Evolutionary conservation across 2,113 vertebrate genomes (phyloP).

Genomic region (Lepisosteus oculatus): DNA sequence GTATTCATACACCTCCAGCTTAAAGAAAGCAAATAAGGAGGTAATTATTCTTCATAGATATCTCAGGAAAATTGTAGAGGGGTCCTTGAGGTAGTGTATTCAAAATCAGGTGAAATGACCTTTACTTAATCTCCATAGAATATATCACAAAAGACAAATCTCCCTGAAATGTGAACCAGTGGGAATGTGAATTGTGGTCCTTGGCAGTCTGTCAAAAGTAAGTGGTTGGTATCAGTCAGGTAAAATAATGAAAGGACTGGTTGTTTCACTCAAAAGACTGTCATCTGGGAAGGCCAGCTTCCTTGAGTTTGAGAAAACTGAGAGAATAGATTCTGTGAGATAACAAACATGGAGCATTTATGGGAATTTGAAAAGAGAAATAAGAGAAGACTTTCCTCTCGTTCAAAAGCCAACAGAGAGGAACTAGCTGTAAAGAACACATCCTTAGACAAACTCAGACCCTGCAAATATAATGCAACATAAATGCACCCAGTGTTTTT

Average conservation of each 20-base stretch:
- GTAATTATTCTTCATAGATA: too few species aligned
- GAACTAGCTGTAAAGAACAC: too few species aligned
- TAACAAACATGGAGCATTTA: background rate
- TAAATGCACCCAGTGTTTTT: too few species aligned
- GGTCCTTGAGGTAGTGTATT: slow-evolving; percentile 12
- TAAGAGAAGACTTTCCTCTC: background rate
- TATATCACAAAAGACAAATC: slow-evolving; percentile 6
- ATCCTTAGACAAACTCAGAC: too few species aligned
- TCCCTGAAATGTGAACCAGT: background rate
- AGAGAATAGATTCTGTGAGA: slow-evolving; percentile 6
- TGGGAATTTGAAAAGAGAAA: background rate
- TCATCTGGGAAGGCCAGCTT: background rate
- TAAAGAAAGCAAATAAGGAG: too few species aligned
- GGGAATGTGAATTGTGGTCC: background rate
- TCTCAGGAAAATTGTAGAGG: background rate
- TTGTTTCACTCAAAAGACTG: slow-evolving; percentile 16
- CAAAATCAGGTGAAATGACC: background rate
- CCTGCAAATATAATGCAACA: too few species aligned
- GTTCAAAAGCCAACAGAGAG: background rate
- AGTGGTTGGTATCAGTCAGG: background rate
- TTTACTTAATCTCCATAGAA: slow-evolving; percentile 1
- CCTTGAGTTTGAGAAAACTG: background rate
- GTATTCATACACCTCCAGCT: background rate
- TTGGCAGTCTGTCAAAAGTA: background rate
- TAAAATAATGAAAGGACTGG: slow-evolving; percentile 10